A percentile compares a stretch with the other conserved stretches of the same genome.
Evolutionary conservation across 2,888 invertebrate genomes (phyloP).

Genomic region (Scaptomyza caliginosa): DNA sequence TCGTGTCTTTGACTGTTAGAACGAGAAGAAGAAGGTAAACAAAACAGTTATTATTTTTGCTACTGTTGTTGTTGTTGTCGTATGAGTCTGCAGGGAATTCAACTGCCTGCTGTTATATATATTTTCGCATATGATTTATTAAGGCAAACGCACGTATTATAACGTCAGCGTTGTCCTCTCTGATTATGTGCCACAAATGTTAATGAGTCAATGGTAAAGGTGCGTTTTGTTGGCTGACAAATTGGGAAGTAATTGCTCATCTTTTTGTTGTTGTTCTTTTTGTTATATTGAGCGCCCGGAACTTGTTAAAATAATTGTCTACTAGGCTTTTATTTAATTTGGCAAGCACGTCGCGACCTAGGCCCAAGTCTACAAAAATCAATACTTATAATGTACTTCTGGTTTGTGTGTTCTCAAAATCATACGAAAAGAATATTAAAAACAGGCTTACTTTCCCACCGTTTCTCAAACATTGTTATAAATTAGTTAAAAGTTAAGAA

Average conservation of each 20-base stretch:
- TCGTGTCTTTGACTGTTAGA: slow-evolving; percentile 3
- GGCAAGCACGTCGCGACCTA: slow-evolving; percentile 12
- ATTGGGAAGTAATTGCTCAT: slow-evolving; percentile 65
- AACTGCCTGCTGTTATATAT: background rate
- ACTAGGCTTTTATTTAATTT: slow-evolving; percentile 8
- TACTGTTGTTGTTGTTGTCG: background rate
- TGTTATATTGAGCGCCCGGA: slow-evolving; percentile 43
- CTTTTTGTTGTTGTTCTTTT: slow-evolving; percentile 40
- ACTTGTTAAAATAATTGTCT: slow-evolving; percentile 47
- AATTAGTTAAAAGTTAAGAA: slow-evolving; percentile 28
- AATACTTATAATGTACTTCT: slow-evolving; percentile 12
- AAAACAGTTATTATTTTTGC: background rate
- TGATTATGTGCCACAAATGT: slow-evolving; percentile 45
- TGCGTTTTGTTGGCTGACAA: slow-evolving; percentile 56
- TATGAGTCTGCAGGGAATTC: background rate
- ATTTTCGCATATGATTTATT: slow-evolving; percentile 46
- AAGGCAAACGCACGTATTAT: slow-evolving; percentile 29
- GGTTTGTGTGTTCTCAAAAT: slow-evolving; percentile 1
- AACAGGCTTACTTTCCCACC: slow-evolving; percentile 48
- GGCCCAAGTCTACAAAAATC: slow-evolving; percentile 5
- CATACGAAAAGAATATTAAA: too few relatives aligned
- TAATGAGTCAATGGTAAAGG: slow-evolving; percentile 38
- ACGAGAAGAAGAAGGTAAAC: background rate
- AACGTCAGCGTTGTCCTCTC: slow-evolving; percentile 54
- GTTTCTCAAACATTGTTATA: slow-evolving; percentile 32